These are phyloP conservation scores for Oreochromis spilurus DNA, from an alignment of 2,113 vertebrate species.

Conservation along the genomic window DNA sequence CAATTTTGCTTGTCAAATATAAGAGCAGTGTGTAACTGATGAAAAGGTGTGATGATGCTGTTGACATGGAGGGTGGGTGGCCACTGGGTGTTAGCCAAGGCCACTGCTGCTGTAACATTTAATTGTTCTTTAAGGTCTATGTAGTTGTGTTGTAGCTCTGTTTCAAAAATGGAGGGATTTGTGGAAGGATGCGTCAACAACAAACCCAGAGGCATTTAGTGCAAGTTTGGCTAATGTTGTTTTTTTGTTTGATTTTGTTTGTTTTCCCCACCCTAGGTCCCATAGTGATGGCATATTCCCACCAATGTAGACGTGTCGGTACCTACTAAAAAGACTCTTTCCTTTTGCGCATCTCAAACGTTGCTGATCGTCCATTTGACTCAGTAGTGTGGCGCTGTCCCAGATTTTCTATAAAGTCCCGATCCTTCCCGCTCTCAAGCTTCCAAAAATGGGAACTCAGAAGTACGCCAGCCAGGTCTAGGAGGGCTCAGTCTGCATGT, in stretches of 20 bases:
- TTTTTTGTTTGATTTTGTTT: conserved; percentile 32
- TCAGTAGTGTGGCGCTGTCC: conserved; percentile 54
- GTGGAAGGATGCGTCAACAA: conserved; percentile 52
- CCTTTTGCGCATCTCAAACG: conserved; percentile 6
- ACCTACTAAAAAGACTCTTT: conserved; percentile 38
- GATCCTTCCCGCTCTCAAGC: conserved; percentile 18
- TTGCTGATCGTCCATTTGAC: conserved; percentile 35
- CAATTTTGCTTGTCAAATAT: conserved; percentile 71
- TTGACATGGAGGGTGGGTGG: conserved; percentile 51
- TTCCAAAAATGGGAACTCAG: conserved; percentile 32
- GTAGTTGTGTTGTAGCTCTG: conserved; percentile 42
- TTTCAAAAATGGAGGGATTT: conserved; percentile 48
- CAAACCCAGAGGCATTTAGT: conserved; percentile 70
- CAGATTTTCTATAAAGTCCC: conserved; percentile 10
- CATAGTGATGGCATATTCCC: conserved; percentile 52
- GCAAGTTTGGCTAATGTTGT: conserved; percentile 74
- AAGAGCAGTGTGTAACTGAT: conserved; percentile 68
- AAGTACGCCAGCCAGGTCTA: conserved; percentile 38
- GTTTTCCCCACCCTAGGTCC: conserved; percentile 58
- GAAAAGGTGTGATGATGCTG: conserved; percentile 48
- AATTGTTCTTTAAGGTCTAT: conserved; percentile 52
- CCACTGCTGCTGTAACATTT: conserved; percentile 62
- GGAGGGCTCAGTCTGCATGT: conserved; percentile 70
- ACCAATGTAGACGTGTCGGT: conserved; percentile 51
- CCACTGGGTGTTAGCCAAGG: conserved; percentile 53